phyloP scores from a whole-genome alignment of 2,113 vertebrate genomes.

The Protobothrops flavoviridis region DNA sequence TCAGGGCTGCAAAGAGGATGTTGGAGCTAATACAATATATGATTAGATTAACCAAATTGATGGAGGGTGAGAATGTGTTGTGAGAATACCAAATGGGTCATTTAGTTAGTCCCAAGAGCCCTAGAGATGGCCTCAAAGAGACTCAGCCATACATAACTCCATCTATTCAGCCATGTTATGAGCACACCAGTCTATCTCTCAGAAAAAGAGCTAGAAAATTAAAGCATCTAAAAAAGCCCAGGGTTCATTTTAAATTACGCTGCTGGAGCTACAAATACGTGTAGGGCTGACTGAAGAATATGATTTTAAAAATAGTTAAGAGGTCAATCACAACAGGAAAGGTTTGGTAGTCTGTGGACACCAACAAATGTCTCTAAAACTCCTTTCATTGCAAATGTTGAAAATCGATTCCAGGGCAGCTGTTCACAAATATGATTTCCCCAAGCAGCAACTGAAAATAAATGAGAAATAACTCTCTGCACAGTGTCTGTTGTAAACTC shows the following conservation, averaged over 20 bases:
- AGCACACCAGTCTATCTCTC: background rate
- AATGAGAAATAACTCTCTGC: background rate
- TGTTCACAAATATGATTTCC: background rate
- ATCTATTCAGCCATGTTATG: background rate
- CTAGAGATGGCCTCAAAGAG: background rate
- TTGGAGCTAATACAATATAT: background rate
- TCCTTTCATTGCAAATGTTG: background rate
- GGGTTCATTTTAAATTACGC: background rate
- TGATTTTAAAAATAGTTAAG: background rate
- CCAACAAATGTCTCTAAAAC: background rate
- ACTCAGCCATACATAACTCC: background rate
- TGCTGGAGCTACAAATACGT: background rate
- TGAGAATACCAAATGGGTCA: background rate
- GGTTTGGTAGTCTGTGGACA: no score
- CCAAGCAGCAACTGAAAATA: background rate
- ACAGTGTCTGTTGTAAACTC: background rate
- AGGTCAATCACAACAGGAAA: background rate
- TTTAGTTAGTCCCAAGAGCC: background rate
- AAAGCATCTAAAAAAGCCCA: background rate
- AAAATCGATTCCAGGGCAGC: background rate
- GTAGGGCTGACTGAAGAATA: background rate
- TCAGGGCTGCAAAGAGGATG: background rate
- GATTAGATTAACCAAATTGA: background rate
- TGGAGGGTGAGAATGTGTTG: background rate
- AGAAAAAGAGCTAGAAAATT: background rate